Conservation (phyloP, 1,140 invertebrate genomes). For the Brachionus koreanus region DNA sequence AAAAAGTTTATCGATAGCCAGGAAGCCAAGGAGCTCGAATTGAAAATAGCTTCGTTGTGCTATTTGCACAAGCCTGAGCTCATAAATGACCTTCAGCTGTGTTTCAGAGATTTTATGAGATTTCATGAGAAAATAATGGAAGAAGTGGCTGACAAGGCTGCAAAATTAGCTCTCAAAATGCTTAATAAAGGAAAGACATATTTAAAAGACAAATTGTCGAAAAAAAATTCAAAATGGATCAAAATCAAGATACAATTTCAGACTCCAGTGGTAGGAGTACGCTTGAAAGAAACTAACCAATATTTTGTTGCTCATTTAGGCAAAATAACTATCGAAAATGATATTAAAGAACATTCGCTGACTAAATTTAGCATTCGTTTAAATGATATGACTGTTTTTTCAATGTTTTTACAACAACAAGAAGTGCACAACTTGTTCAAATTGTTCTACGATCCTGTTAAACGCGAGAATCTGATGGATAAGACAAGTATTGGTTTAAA, state of each 20-base stretch:
- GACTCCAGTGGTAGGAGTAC: constrained; percentile 82
- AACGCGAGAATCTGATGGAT: constrained; percentile 9
- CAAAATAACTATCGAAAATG: constrained; percentile 69
- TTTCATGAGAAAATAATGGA: constrained; percentile 71
- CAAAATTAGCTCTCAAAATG: constrained; percentile 54
- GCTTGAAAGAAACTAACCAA: constrained; percentile 71
- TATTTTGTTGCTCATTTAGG: constrained; percentile 89
- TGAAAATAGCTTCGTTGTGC: constrained; percentile 83
- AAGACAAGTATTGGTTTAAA: constrained; percentile 10
- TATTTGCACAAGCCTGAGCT: constrained; percentile 84
- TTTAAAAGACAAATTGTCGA: constrained; percentile 4
- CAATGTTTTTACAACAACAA: constrained; percentile 64
- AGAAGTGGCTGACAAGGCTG: constrained; percentile 82
- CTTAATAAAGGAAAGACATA: constrained; percentile 3
- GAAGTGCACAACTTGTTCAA: constrained; percentile 44
- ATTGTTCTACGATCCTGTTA: constrained; percentile 51
- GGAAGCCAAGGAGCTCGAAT: constrained; percentile 54
- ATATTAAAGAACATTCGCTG: background rate
- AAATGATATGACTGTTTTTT: constrained; percentile 81
- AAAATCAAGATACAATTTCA: constrained; percentile 70
- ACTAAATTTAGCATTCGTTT: constrained; percentile 63
- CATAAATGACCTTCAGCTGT: constrained; percentile 73
- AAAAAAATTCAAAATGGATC: constrained; percentile 46
- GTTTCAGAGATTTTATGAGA: constrained; percentile 73
- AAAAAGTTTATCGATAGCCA: background rate